Evolutionary conservation across 2,888 invertebrate species (phyloP).

Genomic region (Dryomyza anilis): DNA sequence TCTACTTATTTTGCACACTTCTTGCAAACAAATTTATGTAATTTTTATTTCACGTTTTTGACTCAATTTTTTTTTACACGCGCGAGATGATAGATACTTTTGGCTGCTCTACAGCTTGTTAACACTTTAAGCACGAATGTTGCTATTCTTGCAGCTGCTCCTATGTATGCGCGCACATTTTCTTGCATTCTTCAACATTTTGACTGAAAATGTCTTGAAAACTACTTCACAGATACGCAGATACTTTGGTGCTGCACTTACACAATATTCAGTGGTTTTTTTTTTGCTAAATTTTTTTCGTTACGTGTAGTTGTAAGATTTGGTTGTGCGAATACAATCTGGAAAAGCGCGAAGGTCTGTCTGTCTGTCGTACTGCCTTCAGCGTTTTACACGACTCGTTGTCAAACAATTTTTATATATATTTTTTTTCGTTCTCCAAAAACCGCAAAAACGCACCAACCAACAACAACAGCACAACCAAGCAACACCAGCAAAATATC

Average conservation of each 20-base stretch:
- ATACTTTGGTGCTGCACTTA: too few relatives aligned
- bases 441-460: too few relatives aligned
- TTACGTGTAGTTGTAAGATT: background rate
- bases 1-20: background rate
- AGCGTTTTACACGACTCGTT: too few relatives aligned
- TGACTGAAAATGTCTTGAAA: too few relatives aligned
- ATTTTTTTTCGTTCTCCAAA: too few relatives aligned
- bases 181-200: too few relatives aligned
- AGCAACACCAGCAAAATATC: too few relatives aligned
- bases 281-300: constrained; percentile 3
- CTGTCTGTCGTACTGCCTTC: constrained; percentile 21
- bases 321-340: background rate
- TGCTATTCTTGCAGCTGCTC: background rate
- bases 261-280: constrained; percentile 11
- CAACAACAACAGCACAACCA: too few relatives aligned
- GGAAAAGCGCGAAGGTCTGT: constrained; percentile 33
- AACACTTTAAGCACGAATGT: background rate
- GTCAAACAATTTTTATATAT: too few relatives aligned
- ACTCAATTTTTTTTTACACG: background rate
- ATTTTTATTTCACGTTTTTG: background rate
- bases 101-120: too few relatives aligned
- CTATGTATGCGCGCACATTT: too few relatives aligned
- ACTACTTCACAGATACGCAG: too few relatives aligned
- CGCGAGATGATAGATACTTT: background rate
- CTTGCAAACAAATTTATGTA: background rate